Evolutionary conservation across 2,113 vertebrate species (phyloP), one percentile per base, ranked within the genome.

Genomic region (Henicopernis longicauda): DNA sequence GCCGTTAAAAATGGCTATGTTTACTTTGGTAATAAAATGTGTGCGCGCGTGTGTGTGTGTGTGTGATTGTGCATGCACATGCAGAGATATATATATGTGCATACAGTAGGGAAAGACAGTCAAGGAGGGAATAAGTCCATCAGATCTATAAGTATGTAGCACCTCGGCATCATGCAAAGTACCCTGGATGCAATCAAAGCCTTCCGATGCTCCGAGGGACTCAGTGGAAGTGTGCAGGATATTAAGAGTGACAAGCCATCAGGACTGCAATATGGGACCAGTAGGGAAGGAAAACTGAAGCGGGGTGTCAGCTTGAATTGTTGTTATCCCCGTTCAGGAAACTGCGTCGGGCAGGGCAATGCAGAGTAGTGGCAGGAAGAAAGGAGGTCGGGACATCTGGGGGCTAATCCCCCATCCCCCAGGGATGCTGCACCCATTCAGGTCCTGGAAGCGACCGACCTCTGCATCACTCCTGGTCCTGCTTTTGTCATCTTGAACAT

Each of bases 221-320:
- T 76, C 77, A 25, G 65, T 67, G 82, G 76, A 78, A 93, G 62
- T 4, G 62, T 61, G 61, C 67, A 73, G 91, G 62, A 77, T 95
- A 93, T 91, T 95, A 78, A 70, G 94, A 94, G 84, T 84, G 89
- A 97, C 95, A 94, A 93, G 58, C 87, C 84, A 73, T 91, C 93
- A 76, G 86, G 66, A 32, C 49, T 31, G 82, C 74, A 44, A 8
- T 65, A 58, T 58, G 70, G 79, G 86, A 90, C 25, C 15, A 38
- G 74, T 31, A 50, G 70, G 50, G 91, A 95, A 95, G 63, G 82
- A 79, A 96, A 92, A 93, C 82, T 82, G 84, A 95, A 94, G 84
- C 59, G 45, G 67, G 18, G 62, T 82, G 82, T 96, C 91, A 88
- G 90, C 84, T 90, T 16, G 1, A 85, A 88, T 95, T 81, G 84